Conservation (phyloP, 2,888 invertebrate species). For the Mimumesa dahlbomi region DNA sequence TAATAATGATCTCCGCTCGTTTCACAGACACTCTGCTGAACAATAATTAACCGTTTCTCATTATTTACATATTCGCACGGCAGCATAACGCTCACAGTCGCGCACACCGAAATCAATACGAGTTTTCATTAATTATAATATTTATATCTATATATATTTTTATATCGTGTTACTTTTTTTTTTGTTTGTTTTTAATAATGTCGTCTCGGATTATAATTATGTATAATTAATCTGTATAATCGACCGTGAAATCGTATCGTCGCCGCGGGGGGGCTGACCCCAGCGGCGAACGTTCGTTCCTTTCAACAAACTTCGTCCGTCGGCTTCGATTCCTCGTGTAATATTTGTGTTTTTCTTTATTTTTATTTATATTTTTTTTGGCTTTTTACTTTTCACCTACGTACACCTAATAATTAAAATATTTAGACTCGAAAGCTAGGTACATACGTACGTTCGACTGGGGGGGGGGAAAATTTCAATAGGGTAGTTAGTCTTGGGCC, state of each 20-base stretch:
- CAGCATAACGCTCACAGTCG: slow-evolving; percentile 47
- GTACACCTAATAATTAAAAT: slow-evolving; percentile 65
- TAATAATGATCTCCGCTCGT: slow-evolving; percentile 31
- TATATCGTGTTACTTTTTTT: slow-evolving; percentile 58
- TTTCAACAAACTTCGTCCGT: no score
- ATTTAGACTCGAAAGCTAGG: slow-evolving; percentile 73
- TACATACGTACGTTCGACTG: slow-evolving; percentile 56
- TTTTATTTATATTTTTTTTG: no score
- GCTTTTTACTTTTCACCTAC: slow-evolving; percentile 11
- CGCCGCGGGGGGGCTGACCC: neutral
- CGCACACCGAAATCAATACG: slow-evolving; percentile 60
- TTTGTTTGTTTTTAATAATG: no score
- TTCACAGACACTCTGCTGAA: slow-evolving; percentile 62
- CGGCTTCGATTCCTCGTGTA: neutral
- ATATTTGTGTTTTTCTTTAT: neutral
- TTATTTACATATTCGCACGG: slow-evolving; percentile 63
- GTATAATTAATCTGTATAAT: slow-evolving; percentile 57
- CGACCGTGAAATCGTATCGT: slow-evolving; percentile 27
- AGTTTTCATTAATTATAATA: slow-evolving; percentile 50
- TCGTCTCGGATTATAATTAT: slow-evolving; percentile 59
- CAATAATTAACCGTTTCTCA: slow-evolving; percentile 60
- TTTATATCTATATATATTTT: slow-evolving; percentile 59
- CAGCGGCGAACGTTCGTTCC: no score
- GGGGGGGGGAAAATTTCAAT: slow-evolving; percentile 38
- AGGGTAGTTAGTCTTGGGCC: slow-evolving; percentile 21